phyloP scores from a whole-genome alignment of 2,797 vertebrate genomes.

The Galagoides demidoff region DNA sequence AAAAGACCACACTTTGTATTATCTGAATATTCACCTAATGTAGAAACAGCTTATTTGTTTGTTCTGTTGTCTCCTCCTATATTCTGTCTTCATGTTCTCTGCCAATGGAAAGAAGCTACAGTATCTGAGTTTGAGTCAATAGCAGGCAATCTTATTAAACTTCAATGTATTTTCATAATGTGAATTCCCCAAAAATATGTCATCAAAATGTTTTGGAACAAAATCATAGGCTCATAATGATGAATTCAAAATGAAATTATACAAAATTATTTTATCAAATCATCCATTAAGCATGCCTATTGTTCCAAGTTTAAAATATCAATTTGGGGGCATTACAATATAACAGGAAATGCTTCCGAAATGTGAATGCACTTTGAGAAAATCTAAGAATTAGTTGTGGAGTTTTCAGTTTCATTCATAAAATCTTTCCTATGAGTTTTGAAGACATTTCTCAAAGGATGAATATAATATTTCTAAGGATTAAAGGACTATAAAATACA shows the following conservation, averaged over 20 bases:
- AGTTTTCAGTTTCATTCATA: background rate
- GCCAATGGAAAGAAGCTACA: background rate
- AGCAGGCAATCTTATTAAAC: background rate
- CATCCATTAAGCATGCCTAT: background rate
- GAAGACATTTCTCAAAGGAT: background rate
- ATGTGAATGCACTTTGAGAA: background rate
- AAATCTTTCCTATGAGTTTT: background rate
- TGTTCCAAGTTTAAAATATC: background rate
- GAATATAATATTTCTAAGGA: background rate
- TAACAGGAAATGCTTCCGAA: slow-evolving; percentile 30
- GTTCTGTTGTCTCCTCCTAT: background rate
- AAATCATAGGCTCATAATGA: background rate
- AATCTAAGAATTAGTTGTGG: background rate
- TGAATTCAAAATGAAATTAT: background rate
- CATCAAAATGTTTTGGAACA: background rate
- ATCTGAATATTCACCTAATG: background rate
- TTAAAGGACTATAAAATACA: background rate
- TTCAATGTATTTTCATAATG: background rate
- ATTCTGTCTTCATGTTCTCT: background rate
- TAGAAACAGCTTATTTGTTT: background rate
- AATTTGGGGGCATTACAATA: background rate
- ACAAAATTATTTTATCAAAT: background rate
- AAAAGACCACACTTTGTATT: background rate
- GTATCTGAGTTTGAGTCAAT: background rate
- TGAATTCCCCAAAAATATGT: background rate